Percentiles rank a stretch among this genome's conserved stretches.
These are phyloP conservation scores for Drosophila lowei DNA, from an alignment of 1,140 invertebrate genomes.

Conservation along the genomic window DNA sequence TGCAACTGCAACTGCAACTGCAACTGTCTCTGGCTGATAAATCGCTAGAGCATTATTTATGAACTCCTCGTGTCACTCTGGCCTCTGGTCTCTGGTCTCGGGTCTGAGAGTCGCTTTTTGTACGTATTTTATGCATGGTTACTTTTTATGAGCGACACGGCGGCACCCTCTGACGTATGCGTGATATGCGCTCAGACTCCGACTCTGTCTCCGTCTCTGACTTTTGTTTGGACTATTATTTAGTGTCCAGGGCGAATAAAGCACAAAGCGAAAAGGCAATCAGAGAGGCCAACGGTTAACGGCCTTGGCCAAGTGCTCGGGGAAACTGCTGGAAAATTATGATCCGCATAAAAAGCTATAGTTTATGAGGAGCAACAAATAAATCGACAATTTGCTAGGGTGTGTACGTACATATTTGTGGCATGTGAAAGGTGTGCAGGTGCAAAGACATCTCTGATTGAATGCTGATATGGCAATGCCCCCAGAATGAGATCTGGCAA, in stretches of 20 bases:
- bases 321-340: conserved; percentile 33
- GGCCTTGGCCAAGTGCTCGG: conserved; percentile 33
- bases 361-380: conserved; percentile 32
- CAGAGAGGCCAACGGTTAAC: conserved; percentile 20
- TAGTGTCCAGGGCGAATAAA: conserved; percentile 1
- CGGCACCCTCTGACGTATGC: conserved; percentile 58
- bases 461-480: neutral
- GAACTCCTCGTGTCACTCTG: conserved; percentile 15
- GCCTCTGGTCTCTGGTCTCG: neutral
- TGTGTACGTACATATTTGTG: neutral
- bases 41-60: conserved; percentile 63
- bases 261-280: conserved; percentile 3
- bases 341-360: conserved; percentile 36
- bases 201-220: neutral
- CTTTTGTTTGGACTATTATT: conserved; percentile 32
- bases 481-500: too few relatives aligned
- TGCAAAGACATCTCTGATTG: too few relatives aligned
- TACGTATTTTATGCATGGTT: conserved; percentile 49
- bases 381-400: neutral
- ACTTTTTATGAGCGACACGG: conserved; percentile 60
- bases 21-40: conserved; percentile 63
- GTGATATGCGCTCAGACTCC: conserved; percentile 42
- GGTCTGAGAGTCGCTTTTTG: conserved; percentile 1
- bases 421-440: conserved; percentile 8
- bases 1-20: conserved; percentile 29